phyloP scores from a whole-genome alignment of 1,140 invertebrate species.

The Drosophila paulistorum region DNA sequence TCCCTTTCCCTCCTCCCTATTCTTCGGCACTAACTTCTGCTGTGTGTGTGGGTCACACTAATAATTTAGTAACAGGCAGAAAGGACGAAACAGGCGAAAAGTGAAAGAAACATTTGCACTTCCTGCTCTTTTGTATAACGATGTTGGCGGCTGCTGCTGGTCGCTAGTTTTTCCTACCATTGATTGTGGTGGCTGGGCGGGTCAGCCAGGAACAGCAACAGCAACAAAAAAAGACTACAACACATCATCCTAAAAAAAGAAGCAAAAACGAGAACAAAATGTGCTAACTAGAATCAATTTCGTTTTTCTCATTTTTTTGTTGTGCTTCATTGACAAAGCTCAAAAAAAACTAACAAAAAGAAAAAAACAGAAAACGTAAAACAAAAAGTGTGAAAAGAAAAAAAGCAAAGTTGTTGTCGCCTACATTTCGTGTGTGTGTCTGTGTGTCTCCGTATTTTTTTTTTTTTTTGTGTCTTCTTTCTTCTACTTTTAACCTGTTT shows the following conservation, averaged over 20 bases:
- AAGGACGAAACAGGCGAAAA: conserved; percentile 56
- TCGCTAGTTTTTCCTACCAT: conserved; percentile 38
- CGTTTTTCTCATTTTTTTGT: conserved; percentile 58
- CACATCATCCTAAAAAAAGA: not conserved
- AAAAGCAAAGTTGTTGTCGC: conserved; percentile 58
- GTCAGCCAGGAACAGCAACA: conserved; percentile 59
- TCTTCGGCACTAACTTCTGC: no score
- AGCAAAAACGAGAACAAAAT: conserved; percentile 43
- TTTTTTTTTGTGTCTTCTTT: conserved; percentile 28
- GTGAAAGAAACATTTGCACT: conserved; percentile 77
- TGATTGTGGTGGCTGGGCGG: conserved; percentile 65
- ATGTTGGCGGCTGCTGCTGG: conserved; percentile 13
- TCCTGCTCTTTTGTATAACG: conserved; percentile 63
- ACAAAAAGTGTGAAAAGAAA: conserved; percentile 25
- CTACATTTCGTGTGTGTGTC: conserved; percentile 44
- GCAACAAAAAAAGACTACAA: conserved; percentile 3
- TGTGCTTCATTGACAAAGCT: conserved; percentile 62
- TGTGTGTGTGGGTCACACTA: conserved; percentile 59
- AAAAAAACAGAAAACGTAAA: conserved; percentile 38
- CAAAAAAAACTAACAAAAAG: conserved; percentile 20
- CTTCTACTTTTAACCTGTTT: conserved; percentile 24
- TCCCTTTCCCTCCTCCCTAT: not conserved
- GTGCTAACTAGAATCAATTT: conserved; percentile 67
- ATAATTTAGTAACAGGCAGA: conserved; percentile 78
- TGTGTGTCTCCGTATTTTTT: not conserved